These are phyloP conservation scores for Sturnus vulgaris DNA, from an alignment of 2,113 vertebrate species.

Conservation along the genomic window DNA sequence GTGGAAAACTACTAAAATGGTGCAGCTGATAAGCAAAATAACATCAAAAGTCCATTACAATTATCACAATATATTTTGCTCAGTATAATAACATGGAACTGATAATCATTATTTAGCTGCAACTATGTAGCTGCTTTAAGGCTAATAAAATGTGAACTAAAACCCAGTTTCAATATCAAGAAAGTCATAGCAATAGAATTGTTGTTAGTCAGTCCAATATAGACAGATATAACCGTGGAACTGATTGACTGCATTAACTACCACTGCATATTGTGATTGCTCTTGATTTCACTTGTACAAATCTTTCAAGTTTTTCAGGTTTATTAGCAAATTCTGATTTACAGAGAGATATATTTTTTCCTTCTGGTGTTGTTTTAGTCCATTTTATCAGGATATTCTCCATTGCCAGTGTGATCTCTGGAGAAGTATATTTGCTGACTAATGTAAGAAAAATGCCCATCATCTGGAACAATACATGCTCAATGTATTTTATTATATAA, in stretches of 20 bases:
- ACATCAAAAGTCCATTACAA: slow-evolving; percentile 16
- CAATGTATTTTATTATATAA: background rate
- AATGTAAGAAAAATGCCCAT: background rate
- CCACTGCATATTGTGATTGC: background rate
- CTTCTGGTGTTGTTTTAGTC: background rate
- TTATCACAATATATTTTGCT: slow-evolving; percentile 27
- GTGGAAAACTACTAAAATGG: background rate
- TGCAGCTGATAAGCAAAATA: slow-evolving; percentile 1
- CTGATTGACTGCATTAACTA: background rate
- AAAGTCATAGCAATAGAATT: background rate
- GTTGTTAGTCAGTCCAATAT: background rate
- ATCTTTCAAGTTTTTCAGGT: background rate
- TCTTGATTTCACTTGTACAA: background rate
- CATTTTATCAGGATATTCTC: background rate
- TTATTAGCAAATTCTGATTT: background rate
- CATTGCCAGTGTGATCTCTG: background rate
- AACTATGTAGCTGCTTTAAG: background rate
- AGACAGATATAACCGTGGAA: background rate
- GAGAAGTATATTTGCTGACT: background rate
- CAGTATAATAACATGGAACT: background rate
- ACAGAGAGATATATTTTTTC: background rate
- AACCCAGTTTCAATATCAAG: background rate
- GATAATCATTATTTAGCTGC: slow-evolving; percentile 5
- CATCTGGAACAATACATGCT: background rate
- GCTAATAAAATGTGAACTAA: background rate